Base-by-base conservation (phyloP, 2,888 invertebrate genomes). In the Limulus polyphemus region DNA sequence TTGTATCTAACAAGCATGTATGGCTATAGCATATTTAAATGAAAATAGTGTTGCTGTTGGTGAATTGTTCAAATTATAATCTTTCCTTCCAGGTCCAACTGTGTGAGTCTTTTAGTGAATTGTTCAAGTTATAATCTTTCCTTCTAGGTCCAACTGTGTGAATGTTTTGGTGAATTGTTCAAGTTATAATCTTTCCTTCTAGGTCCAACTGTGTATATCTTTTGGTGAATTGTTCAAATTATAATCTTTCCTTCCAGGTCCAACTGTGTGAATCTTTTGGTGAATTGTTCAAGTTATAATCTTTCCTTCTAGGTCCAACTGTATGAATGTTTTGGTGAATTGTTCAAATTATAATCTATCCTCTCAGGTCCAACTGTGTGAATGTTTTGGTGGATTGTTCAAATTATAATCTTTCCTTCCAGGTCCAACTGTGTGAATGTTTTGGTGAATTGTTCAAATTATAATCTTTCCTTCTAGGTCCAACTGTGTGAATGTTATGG, bases 391-490 rank as follows among this genome's bases (percentile, higher is more conserved):
- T 73, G 58, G 17, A 58, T 62, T 60, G 49, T 55, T 12, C 49
- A 50, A 16, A 11, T 5, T 46, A n/a, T 13, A 57, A 11, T 59
- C 11, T 62, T 69, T 67, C 14, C 32, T 62, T 68, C 47, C 70
- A 81, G 82, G 72, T 76, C 80, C 11, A 90, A 17, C n/a, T 52
- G 3, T 52, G n/a, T 16, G n/a, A 17, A 52, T 4, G 11, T 11
- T 11, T 14, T 52, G 9, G 10, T 73, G 58, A 17, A 58, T 62
- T 60, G 49, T 58, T 12, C 49, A 50, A 16, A 11, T 12, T 14
- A n/a, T 13, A 57, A 11, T 59, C 11, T 62, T 69, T 67, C 14
- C 47, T 62, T 68, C 47, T 70, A 81, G 82, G 72, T 76, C 80
- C 12, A 90, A 17, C n/a, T 52, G 3, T 52, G 11, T 16, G n/a